A percentile compares a stretch with the other conserved stretches of the same genome.
Conservation (phyloP, 2,113 vertebrate species). For the Odocoileus virginianus region DNA sequence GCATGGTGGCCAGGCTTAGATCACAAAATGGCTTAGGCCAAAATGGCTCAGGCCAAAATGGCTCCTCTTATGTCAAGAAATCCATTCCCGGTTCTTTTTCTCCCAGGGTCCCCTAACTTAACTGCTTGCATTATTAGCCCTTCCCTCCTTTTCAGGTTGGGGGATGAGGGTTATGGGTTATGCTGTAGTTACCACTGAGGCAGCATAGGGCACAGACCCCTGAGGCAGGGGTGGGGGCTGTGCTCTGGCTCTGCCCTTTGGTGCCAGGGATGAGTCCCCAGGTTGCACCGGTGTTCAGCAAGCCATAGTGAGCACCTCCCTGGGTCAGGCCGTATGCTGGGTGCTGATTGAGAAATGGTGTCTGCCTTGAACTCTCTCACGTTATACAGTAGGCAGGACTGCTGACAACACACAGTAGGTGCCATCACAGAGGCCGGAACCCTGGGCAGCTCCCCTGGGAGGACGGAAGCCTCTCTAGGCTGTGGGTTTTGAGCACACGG, state of each 20-base stretch:
- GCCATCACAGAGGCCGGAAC: accelerated
- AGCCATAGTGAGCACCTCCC: not conserved
- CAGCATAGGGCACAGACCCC: not conserved
- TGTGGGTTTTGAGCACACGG: not conserved
- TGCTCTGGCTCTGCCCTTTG: not conserved
- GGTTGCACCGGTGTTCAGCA: not conserved
- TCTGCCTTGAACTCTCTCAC: not conserved
- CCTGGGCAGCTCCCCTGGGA: not conserved
- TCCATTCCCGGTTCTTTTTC: not conserved
- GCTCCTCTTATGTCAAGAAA: not conserved
- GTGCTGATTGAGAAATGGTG: not conserved
- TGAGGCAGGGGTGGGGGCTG: not conserved
- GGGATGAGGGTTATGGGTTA: not conserved
- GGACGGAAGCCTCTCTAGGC: accelerated
- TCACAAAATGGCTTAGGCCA: not conserved
- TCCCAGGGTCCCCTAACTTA: not conserved
- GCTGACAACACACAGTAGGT: not conserved
- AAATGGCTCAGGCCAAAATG: not conserved
- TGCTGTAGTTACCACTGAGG: not conserved
- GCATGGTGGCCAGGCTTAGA: not conserved
- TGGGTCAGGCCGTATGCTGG: accelerated
- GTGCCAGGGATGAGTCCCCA: not conserved
- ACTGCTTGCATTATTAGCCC: not conserved
- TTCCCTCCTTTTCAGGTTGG: too few species aligned
- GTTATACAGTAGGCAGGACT: not conserved